Conservation (phyloP, 2,888 invertebrate species). For the Ellobium chinense region DNA sequence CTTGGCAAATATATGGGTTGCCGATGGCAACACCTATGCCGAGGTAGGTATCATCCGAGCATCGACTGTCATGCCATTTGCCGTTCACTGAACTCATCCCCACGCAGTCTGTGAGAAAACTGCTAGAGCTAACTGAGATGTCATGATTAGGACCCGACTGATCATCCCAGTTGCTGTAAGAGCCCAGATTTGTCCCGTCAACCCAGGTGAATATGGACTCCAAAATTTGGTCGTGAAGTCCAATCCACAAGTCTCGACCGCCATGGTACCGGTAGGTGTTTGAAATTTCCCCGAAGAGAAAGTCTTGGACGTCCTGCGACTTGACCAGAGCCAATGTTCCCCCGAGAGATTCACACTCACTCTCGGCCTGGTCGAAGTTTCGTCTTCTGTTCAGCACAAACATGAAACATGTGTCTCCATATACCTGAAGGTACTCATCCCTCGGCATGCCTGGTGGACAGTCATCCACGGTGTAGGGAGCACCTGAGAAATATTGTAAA, state of each 20-base stretch:
- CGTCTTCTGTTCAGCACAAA: slow-evolving; percentile 8
- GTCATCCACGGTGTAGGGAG: not conserved
- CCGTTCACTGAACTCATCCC: not conserved
- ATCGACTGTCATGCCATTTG: not conserved
- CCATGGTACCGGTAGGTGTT: not conserved
- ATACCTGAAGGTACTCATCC: not conserved
- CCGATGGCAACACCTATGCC: not conserved
- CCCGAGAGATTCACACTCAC: not conserved
- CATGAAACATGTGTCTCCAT: slow-evolving; percentile 14
- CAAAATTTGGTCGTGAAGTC: not conserved
- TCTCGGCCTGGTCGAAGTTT: not conserved
- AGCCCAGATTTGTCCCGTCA: not conserved
- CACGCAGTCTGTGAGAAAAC: slow-evolving; percentile 37
- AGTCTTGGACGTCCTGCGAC: not conserved
- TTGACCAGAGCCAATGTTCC: not conserved
- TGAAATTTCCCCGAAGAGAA: not conserved
- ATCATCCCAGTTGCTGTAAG: not conserved
- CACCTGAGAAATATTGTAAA: not conserved
- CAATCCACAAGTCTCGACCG: not conserved
- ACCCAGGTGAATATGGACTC: not conserved
- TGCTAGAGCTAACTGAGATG: not conserved
- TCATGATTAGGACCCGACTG: not conserved
- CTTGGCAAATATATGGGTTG: slow-evolving; percentile 3
- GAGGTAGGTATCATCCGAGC: not conserved
- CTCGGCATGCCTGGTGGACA: slow-evolving; percentile 22